Evolutionary conservation across 2,113 vertebrate genomes (phyloP).

Genomic region (Scophthalmus maximus): DNA sequence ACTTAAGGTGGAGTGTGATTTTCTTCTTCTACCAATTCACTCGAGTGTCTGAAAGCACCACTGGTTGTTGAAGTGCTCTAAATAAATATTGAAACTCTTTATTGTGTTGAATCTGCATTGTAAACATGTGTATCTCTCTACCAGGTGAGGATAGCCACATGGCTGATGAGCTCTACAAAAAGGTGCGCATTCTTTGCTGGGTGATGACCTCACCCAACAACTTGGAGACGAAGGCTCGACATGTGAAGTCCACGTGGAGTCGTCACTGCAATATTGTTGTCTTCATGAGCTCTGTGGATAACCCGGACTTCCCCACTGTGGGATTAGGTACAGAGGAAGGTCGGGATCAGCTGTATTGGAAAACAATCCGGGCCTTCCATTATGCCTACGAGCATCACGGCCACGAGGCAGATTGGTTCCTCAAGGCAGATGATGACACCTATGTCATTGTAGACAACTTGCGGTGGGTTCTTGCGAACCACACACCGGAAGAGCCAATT

Average conservation of each 20-base stretch:
- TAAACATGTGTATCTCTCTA: not conserved
- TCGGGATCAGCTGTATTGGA: slow-evolving; percentile 85
- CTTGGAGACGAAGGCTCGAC: slow-evolving; percentile 79
- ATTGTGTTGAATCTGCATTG: too few relatives aligned
- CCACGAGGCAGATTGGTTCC: slow-evolving; percentile 83
- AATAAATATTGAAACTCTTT: too few relatives aligned
- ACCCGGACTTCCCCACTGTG: slow-evolving; percentile 77
- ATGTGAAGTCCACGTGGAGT: slow-evolving; percentile 81
- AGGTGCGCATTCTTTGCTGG: slow-evolving; percentile 85
- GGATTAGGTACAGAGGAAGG: slow-evolving; percentile 82
- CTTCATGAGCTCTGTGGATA: slow-evolving; percentile 83
- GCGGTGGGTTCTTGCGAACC: slow-evolving; percentile 80
- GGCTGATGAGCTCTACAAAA: slow-evolving; percentile 77
- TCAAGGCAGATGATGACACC: slow-evolving; percentile 85
- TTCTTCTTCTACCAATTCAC: too few relatives aligned
- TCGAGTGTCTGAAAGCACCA: too few relatives aligned
- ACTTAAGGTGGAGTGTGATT: too few relatives aligned
- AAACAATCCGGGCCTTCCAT: slow-evolving; percentile 84
- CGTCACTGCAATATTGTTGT: slow-evolving; percentile 80
- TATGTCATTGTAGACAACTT: slow-evolving; percentile 84
- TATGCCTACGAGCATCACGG: slow-evolving; percentile 81
- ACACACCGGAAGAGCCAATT: slow-evolving; percentile 76
- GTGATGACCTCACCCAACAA: slow-evolving; percentile 81
- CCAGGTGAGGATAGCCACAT: slow-evolving; percentile 79
- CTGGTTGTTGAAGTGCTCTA: too few relatives aligned